Conservation (phyloP, 2,113 vertebrate genomes). For the Oreochromis spilurus region DNA sequence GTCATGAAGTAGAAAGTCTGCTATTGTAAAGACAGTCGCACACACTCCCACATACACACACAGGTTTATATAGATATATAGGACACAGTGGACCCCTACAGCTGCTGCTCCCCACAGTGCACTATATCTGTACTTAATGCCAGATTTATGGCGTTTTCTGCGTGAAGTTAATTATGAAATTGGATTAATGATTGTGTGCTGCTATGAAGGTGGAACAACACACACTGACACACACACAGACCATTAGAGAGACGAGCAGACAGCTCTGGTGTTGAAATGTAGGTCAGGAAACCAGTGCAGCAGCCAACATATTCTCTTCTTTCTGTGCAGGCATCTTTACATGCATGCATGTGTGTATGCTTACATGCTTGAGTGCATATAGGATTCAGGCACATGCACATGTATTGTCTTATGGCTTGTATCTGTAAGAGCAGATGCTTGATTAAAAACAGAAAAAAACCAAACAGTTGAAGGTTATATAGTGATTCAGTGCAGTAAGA, state of each 20-base stretch:
- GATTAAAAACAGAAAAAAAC: background rate
- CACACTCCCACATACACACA: background rate
- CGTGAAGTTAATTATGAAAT: constrained; percentile 46
- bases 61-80: background rate
- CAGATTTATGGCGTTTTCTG: constrained; percentile 28
- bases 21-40: background rate
- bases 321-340: background rate
- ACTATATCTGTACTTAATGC: background rate
- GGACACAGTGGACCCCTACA: background rate
- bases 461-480: background rate
- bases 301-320: constrained; percentile 22
- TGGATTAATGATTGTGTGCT: constrained; percentile 39
- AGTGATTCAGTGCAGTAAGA: background rate
- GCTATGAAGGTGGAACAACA: background rate
- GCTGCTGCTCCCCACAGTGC: background rate
- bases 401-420: background rate
- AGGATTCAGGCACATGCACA: background rate
- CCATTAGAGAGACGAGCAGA: constrained; percentile 36
- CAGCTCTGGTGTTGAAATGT: constrained; percentile 51
- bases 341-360: background rate
- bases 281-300: constrained; percentile 54
- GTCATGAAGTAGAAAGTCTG: background rate
- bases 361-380: background rate
- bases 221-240: background rate
- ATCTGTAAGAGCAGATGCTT: background rate